Evolutionary conservation across 2,888 invertebrate genomes (phyloP).

Genomic region (Drosophila helvetica): DNA sequence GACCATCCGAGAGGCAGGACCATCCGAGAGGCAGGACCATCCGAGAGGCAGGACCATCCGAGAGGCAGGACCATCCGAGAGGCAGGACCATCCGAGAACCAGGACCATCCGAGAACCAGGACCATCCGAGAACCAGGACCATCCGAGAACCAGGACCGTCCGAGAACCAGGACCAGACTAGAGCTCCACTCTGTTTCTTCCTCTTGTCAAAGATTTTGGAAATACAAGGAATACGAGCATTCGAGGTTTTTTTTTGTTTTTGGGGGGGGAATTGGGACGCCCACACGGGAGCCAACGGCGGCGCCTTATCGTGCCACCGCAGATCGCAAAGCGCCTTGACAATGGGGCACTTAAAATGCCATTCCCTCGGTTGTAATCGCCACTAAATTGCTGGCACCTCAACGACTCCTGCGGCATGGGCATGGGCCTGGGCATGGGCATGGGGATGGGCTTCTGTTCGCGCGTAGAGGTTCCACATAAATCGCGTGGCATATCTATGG

Average conservation of each 20-base stretch:
- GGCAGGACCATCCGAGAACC: too few species aligned
- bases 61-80: too few species aligned
- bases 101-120: too few species aligned
- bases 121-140: too few species aligned
- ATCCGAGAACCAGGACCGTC: background rate
- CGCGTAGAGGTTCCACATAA: slow-evolving; percentile 68
- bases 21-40: too few species aligned
- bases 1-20: too few species aligned
- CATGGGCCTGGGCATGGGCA: slow-evolving; percentile 24
- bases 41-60: too few species aligned
- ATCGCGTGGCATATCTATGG: slow-evolving; percentile 70
- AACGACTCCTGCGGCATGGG: slow-evolving; percentile 54
- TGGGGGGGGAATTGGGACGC: slow-evolving; percentile 42
- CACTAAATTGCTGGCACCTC: slow-evolving; percentile 74
- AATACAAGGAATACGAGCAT: background rate
- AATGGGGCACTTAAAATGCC: slow-evolving; percentile 79
- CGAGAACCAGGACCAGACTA: slow-evolving; percentile 15
- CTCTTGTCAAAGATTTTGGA: background rate
- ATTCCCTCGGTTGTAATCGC: slow-evolving; percentile 76
- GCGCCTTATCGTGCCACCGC: slow-evolving; percentile 53
- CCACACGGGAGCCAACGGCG: slow-evolving; percentile 57
- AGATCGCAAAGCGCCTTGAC: slow-evolving; percentile 65
- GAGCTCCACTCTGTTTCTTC: background rate
- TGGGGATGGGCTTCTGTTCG: slow-evolving; percentile 34
- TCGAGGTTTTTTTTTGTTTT: background rate